Conservation (phyloP, 2,888 invertebrate species). For the Nematopogon swammerdamellus region DNA sequence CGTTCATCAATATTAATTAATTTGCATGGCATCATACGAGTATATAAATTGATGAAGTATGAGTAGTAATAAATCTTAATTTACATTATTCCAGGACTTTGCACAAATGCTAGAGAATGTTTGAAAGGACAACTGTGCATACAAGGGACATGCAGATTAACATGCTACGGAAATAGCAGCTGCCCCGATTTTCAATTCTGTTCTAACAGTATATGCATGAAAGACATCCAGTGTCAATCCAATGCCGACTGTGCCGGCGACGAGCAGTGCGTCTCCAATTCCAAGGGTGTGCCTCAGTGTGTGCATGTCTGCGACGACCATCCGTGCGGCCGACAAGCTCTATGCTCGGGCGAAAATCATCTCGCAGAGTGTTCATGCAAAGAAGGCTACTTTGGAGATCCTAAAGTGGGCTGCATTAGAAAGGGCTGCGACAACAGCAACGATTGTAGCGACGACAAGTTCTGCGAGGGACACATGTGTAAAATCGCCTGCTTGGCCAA, state of each 20-base stretch:
- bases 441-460: conserved; percentile 78
- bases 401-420: conserved; percentile 73
- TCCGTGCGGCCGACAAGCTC: conserved; percentile 79
- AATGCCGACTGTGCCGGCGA: conserved; percentile 70
- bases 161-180: conserved; percentile 73
- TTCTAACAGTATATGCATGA: conserved; percentile 78
- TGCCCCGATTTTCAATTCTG: conserved; percentile 87
- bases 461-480: conserved; percentile 79
- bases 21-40: too few species aligned
- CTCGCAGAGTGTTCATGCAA: conserved; percentile 75
- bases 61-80: too few species aligned
- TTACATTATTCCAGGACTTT: conserved; percentile 66
- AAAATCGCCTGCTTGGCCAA: conserved; percentile 80
- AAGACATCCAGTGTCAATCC: conserved; percentile 71
- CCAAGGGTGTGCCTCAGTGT: conserved; percentile 74
- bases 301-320: conserved; percentile 69
- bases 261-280: conserved; percentile 67
- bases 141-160: conserved; percentile 79
- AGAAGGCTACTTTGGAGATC: conserved; percentile 77
- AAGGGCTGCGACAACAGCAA: conserved; percentile 71
- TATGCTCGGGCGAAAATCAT: conserved; percentile 72
- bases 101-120: conserved; percentile 79
- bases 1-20: too few species aligned
- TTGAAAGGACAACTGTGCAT: conserved; percentile 83
- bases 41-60: too few species aligned